Conservation (phyloP, 2,113 vertebrate genomes). For the Melospiza georgiana region DNA sequence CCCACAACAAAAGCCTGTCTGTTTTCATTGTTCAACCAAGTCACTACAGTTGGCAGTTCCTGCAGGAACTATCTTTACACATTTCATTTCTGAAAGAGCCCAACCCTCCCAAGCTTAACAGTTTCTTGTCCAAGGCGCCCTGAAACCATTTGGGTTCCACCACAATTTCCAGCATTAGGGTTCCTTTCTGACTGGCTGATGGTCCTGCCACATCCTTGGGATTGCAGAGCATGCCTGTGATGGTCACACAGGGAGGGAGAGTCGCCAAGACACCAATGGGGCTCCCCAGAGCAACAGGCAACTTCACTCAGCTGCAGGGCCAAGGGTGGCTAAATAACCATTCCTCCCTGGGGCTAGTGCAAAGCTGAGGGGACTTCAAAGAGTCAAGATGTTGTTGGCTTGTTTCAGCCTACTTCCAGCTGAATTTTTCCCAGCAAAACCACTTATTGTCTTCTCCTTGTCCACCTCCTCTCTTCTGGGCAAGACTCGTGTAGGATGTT, state of each 20-base stretch:
- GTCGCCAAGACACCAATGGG: background rate
- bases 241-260: background rate
- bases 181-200: background rate
- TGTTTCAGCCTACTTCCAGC: background rate
- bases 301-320: background rate
- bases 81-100: background rate
- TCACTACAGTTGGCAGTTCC: background rate
- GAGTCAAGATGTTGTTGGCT: background rate
- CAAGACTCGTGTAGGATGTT: background rate
- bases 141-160: background rate
- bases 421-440: background rate
- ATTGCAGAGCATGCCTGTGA: background rate
- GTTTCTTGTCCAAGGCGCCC: background rate
- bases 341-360: background rate
- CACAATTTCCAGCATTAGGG: background rate
- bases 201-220: background rate
- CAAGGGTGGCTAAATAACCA: background rate
- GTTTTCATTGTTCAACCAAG: slow-evolving; percentile 47
- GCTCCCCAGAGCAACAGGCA: background rate
- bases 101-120: background rate
- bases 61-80: background rate
- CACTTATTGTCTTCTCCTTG: background rate
- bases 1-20: slow-evolving; percentile 21
- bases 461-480: background rate
- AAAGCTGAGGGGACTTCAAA: background rate